A percentile compares a stretch with the other conserved stretches of the same genome.
phyloP scores from a whole-genome alignment of 1,140 invertebrate species.

The Conus ventricosus region DNA sequence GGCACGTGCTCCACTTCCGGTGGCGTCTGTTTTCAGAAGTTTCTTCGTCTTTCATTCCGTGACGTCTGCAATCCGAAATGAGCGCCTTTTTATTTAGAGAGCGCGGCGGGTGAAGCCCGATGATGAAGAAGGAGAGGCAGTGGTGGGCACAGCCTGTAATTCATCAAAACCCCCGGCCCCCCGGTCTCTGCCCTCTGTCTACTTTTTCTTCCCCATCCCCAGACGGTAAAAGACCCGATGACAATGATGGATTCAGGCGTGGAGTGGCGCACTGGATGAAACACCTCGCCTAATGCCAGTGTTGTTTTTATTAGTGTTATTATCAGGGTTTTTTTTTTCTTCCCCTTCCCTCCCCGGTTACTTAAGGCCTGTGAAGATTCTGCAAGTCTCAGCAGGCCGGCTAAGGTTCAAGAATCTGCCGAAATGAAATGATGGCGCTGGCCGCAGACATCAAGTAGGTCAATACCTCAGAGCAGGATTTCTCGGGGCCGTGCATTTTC shows the following conservation, averaged over 20 bases:
- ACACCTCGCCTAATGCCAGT: neutral
- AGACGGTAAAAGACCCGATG: neutral
- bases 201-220: neutral
- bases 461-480: too few species aligned
- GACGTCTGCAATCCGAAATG: conserved; percentile 18
- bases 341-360: too few species aligned
- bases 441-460: too few species aligned
- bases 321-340: too few species aligned
- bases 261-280: neutral
- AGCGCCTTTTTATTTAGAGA: neutral
- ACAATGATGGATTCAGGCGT: conserved; percentile 11
- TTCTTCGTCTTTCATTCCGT: conserved; percentile 24
- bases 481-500: too few species aligned
- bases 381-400: too few species aligned
- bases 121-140: conserved; percentile 13
- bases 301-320: too few species aligned
- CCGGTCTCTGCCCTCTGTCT: neutral
- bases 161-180: neutral
- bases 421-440: too few species aligned
- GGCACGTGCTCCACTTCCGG: conserved; percentile 18
- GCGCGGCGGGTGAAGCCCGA: neutral
- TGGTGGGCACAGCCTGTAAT: neutral
- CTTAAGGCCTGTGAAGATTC: too few species aligned
- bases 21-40: conserved; percentile 27
- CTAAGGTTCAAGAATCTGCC: too few species aligned